Evolutionary conservation across 2,113 vertebrate genomes (phyloP), one percentile per base, ranked within the genome.

Genomic region (Sphaerodactylus townsendi): DNA sequence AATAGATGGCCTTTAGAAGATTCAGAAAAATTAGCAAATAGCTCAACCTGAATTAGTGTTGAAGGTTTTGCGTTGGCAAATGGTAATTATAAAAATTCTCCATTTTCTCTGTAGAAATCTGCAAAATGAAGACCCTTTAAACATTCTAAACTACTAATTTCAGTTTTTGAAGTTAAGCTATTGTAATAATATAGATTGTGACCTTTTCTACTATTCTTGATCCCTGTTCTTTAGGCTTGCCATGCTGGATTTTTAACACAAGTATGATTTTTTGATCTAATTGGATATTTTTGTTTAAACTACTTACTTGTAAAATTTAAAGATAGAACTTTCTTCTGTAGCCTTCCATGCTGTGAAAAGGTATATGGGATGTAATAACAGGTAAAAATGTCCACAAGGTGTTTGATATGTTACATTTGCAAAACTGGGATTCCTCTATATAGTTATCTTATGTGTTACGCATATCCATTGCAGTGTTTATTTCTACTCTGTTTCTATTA

Each of bases 401-500:
- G 15, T 41, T 0, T 0, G 21, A 23, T 37, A 37, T 86, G 77
- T 64, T 17, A 44, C 46, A 79, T 15, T 0, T 73, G 70, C 73
- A 79, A 50, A 48, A 46, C 25, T 64, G 35, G 7, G 48, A 46
- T 30, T 2, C 28, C 30, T 77, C 33, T 39, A 14, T 48, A 2
- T 25, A 70, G 30, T 78, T 19, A n/a, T 11, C 41, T 37, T 21
- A 7, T 65, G 65, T 25, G 65, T 30, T 1, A 71, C 56, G 48
- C 28, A 0, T 69, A 78, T 76, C 59, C 19, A 21, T 6, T 25
- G 10, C n/a, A n/a, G 33, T 78, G 0, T 86, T 53, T 30, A 10
- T 33, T 69, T 82, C 79, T 85, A 4, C 28, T 13, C 14, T 1
- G 33, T 66, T 89, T 89, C 66, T 85, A 83, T 87, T 92, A 91